These are phyloP conservation scores for Agrotis clavis DNA, from an alignment of 2,888 invertebrate genomes.

Conservation along the genomic window DNA sequence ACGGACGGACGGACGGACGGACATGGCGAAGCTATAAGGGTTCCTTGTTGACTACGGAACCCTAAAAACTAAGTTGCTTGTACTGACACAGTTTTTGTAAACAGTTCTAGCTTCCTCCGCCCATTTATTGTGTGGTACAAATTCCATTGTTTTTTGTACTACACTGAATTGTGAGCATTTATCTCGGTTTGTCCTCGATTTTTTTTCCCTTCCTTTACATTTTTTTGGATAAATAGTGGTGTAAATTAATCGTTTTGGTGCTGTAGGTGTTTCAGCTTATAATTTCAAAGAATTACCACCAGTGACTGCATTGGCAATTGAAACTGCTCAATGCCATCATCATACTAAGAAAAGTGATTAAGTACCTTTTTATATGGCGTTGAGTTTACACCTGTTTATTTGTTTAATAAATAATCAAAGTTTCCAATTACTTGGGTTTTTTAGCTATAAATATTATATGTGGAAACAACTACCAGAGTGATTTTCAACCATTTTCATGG, in stretches of 20 bases:
- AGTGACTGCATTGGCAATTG: too few relatives aligned
- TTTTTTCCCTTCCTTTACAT: conserved; percentile 32
- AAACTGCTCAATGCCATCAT: too few relatives aligned
- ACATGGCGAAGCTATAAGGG: too few relatives aligned
- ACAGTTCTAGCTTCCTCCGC: conserved; percentile 32
- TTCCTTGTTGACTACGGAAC: too few relatives aligned
- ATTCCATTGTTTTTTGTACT: conserved; percentile 67
- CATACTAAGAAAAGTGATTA: too few relatives aligned
- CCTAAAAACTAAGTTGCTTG: conserved; percentile 42
- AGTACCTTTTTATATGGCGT: background rate
- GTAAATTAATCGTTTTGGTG: background rate
- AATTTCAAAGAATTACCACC: too few relatives aligned
- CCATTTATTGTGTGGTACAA: conserved; percentile 42
- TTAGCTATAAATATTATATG: background rate
- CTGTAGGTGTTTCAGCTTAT: background rate
- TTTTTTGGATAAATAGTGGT: conserved; percentile 15
- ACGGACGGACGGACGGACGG: too few relatives aligned
- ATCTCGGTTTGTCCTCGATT: conserved; percentile 39
- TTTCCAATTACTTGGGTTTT: too few relatives aligned
- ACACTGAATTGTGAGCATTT: conserved; percentile 57
- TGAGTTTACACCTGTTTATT: background rate
- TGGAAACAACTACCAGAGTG: conserved; percentile 3
- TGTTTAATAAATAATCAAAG: too few relatives aligned
- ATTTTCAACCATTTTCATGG: conserved; percentile 5
- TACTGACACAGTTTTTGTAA: conserved; percentile 52